Percentiles rank a stretch among this genome's conserved stretches.
Conservation (phyloP, 2,797 vertebrate genomes). For the Rhyacichthys aspro region DNA sequence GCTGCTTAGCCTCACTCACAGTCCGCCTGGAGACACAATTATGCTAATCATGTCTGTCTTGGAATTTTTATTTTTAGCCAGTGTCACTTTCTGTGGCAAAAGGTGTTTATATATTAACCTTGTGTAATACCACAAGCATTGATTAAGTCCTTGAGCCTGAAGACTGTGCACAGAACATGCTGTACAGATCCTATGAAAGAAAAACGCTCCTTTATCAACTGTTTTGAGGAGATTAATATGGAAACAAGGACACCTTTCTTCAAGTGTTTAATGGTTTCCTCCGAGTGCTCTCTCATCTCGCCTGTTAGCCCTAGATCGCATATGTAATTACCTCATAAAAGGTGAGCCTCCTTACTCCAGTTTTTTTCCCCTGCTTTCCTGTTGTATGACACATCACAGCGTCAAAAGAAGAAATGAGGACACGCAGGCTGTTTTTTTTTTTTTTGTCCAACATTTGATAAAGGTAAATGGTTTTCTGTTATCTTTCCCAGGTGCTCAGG, state of each 20-base stretch:
- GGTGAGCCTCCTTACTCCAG: not conserved
- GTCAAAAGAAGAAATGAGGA: not conserved
- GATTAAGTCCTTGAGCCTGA: not conserved
- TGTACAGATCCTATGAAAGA: not conserved
- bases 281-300: not conserved
- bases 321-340: not conserved
- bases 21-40: not conserved
- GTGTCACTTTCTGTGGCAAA: not conserved
- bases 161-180: not conserved
- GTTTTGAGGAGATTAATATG: not conserved
- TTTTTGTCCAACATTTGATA: conserved; percentile 29
- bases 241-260: not conserved
- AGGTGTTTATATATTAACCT: conserved; percentile 1
- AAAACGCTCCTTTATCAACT: not conserved
- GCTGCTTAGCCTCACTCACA: not conserved
- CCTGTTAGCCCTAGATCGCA: not conserved
- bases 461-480: conserved; percentile 4
- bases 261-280: not conserved
- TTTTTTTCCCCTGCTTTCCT: not conserved
- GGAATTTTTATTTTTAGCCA: conserved; percentile 1
- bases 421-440: conserved; percentile 31
- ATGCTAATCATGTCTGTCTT: conserved; percentile 2
- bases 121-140: not conserved
- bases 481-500: conserved; percentile 13
- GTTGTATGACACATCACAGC: not conserved